Percentiles rank a stretch among this genome's conserved stretches.
phyloP scores from a whole-genome alignment of 2,888 invertebrate genomes.

The Andrena chrysosceles region DNA sequence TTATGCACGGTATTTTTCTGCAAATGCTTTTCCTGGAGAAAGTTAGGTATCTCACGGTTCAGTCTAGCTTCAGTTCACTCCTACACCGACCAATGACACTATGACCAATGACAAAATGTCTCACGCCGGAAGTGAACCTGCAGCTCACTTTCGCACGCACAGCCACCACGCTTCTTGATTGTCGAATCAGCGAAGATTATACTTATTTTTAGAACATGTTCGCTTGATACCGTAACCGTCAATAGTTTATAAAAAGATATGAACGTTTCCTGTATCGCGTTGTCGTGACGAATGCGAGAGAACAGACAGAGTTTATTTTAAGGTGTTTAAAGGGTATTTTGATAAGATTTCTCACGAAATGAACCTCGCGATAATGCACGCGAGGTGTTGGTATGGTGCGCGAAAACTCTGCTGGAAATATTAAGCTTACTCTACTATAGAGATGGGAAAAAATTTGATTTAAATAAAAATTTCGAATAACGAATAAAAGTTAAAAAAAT shows the following conservation, averaged over 20 bases:
- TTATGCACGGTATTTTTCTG: slow-evolving; percentile 50
- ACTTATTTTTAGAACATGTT: slow-evolving; percentile 31
- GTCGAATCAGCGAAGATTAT: slow-evolving; percentile 15
- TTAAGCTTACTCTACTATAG: slow-evolving; percentile 1
- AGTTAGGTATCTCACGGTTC: slow-evolving; percentile 27
- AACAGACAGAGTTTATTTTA: not conserved
- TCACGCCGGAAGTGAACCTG: not conserved
- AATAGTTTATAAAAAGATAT: not conserved
- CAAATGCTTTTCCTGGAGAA: slow-evolving; percentile 64
- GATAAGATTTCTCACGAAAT: slow-evolving; percentile 2
- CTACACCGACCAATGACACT: not conserved
- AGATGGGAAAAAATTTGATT: too few relatives aligned
- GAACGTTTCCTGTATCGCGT: slow-evolving; percentile 11
- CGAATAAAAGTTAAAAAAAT: too few relatives aligned
- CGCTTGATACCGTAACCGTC: not conserved
- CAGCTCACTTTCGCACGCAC: slow-evolving; percentile 42
- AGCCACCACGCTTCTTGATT: slow-evolving; percentile 6
- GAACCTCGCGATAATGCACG: not conserved
- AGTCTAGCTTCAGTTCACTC: not conserved
- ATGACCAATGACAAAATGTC: too few relatives aligned
- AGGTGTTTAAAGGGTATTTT: not conserved
- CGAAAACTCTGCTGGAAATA: slow-evolving; percentile 3
- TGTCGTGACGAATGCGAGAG: not conserved
- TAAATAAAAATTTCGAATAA: too few relatives aligned
- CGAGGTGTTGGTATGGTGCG: too few relatives aligned